Evolutionary conservation across 2,888 invertebrate genomes (phyloP), one percentile per base, ranked within the genome.

Genomic region (Selenia dentaria): DNA sequence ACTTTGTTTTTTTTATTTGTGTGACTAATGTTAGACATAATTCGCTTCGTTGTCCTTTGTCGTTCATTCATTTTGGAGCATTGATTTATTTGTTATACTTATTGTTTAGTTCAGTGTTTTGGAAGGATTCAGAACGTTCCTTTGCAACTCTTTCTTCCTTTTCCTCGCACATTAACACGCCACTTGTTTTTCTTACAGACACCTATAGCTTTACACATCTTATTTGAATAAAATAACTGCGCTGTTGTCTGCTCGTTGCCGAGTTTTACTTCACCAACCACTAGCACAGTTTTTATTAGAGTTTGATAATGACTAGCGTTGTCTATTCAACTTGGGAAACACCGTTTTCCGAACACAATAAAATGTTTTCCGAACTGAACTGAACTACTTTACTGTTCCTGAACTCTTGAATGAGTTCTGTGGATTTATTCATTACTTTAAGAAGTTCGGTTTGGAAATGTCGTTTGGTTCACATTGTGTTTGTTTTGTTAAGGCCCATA

Each of bases 341-440:
- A 54, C 43, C 56, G 54, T 62, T 62, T 61, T 18, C 43, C 39
- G 39, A 57, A 52, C 25, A 48, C 56, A 50, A 66, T 64, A 65
- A 66, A 65, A 62, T 55, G 48, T 64, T 61, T 64, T 61, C 56
- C 51, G 22, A 22, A 22, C 22, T 42, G 42, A 52, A 40, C 53
- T 44, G 44, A 59, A 62, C 53, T 65, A 64, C 55, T 58, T n/a
- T 65, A 64, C 55, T 58, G 67, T 67, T 67, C 46, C 35, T 39
- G 53, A 60, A 64, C 54, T 59, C 50, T 58, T 57, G 46, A 54
- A 59, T 50, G 46, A 57, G 49, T 48, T 54, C 10, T 31, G 32
- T 44, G 29, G 54, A 62, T 60, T 61, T 61, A 57, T 56, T 34
- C 40, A 52, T 57, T 40, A 54, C 56, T 42, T 51, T 59, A 57